phyloP scores from a whole-genome alignment of 2,888 invertebrate species.

The Noctua fimbriata region DNA sequence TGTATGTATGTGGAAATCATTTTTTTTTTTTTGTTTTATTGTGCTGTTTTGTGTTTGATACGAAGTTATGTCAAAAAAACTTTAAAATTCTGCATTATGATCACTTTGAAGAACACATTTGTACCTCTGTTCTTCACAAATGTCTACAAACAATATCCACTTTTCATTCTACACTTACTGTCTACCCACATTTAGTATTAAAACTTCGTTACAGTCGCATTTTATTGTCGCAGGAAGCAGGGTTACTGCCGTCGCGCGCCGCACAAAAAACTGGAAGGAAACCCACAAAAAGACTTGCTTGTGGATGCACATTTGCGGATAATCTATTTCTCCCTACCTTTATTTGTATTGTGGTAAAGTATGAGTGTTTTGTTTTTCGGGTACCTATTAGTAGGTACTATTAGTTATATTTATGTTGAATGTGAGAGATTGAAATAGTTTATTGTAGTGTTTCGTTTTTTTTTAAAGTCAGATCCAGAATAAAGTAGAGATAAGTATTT shows the following conservation, averaged over 20 bases:
- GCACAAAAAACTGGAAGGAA: conserved; percentile 49
- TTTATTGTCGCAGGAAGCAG: conserved; percentile 50
- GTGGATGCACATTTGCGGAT: conserved; percentile 51
- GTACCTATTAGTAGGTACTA: too few species aligned
- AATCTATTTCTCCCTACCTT: conserved; percentile 46
- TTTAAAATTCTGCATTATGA: neutral
- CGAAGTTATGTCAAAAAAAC: neutral
- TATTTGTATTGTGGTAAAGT: conserved; percentile 19
- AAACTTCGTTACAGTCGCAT: conserved; percentile 12
- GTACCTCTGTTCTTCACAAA: neutral
- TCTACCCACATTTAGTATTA: conserved; percentile 11
- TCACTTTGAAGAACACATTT: neutral
- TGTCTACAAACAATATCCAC: too few species aligned
- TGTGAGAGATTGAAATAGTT: neutral
- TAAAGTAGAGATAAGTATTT: neutral
- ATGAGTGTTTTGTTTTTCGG: neutral
- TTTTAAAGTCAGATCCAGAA: neutral
- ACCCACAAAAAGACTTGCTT: conserved; percentile 33
- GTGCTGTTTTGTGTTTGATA: neutral
- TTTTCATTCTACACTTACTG: neutral
- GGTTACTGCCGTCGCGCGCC: conserved; percentile 21
- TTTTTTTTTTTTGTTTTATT: too few species aligned
- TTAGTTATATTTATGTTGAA: too few species aligned
- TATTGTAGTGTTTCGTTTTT: too few species aligned
- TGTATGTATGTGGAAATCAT: too few species aligned